Base-by-base conservation (phyloP, 2,113 vertebrate genomes). In the Tychaedon coryphoeus region DNA sequence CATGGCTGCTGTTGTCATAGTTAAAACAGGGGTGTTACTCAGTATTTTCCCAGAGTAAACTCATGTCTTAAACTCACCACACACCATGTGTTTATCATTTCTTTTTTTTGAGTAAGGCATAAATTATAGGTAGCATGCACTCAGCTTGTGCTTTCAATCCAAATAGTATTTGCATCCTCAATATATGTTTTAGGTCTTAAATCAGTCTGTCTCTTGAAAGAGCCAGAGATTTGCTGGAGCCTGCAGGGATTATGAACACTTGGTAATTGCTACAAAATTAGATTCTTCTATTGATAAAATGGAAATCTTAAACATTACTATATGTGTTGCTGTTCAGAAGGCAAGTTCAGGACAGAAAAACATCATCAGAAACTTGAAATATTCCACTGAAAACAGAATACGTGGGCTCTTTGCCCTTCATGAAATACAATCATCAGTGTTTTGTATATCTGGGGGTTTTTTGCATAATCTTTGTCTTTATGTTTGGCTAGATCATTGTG, bases 71-170 rank as follows among this genome's bases (percentile, higher is more conserved):
- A 80, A 74, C 14, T 67, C 36, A 22, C 26, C 14, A 2, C 11
- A 38, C 3, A 50, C 3, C 3, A 20, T 0, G 0, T 31, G 9
- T 50, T 67, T 67, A 28, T 17, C 0, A 7, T 8, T 43, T 54
- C 1, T 72, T 31, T 48, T 36, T 74, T 61, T 60, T 51, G 23
- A 91, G 58, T 81, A 65, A 84, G 83, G 5, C 10, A 18, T 25
- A 47, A 17, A 34, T 88, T 85, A 79, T 42, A 69, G 36, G 12
- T 29, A 42, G 5, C 31, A 28, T 33, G 8, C 5, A 10, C 19
- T 66, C 18, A 42, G 12, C 29, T 60, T 82, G 64, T 64, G 28
- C 69, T 88, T 64, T 65, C 45, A 56, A 34, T 69, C 62, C 62
- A 57, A 48, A 17, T 76, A 62, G 56, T 29, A 24, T 66, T 92